A percentile compares a stretch with the other conserved stretches of the same genome.
phyloP scores from a whole-genome alignment of 2,113 vertebrate genomes.

The Nettapus auritus region DNA sequence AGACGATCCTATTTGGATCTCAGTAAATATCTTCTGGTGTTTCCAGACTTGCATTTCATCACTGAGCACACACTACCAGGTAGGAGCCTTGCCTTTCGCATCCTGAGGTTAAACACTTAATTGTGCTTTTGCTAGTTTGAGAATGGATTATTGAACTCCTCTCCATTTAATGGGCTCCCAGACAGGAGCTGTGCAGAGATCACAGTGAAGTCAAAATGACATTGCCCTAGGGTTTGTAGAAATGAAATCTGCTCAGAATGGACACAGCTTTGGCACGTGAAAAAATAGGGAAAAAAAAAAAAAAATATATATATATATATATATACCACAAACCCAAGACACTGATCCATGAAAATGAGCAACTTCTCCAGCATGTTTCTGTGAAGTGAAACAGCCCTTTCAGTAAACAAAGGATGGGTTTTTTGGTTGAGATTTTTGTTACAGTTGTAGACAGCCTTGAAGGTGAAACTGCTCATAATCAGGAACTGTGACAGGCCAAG shows the following conservation, averaged over 20 bases:
- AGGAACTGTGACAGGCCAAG: neutral
- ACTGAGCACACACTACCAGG: neutral
- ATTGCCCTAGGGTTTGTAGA: neutral
- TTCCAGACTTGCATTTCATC: slow-evolving; percentile 31
- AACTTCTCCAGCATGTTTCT: neutral
- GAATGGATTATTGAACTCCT: neutral
- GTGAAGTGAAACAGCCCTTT: neutral
- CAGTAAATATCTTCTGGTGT: neutral
- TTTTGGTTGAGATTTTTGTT: neutral
- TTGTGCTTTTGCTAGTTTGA: neutral
- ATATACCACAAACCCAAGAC: neutral
- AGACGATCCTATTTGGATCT: neutral
- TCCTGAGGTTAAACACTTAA: neutral
- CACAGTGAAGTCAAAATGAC: neutral
- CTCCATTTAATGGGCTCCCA: neutral
- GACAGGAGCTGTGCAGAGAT: neutral
- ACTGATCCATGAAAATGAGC: neutral
- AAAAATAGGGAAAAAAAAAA: neutral
- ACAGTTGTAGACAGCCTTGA: too few species aligned
- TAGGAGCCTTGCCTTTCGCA: neutral
- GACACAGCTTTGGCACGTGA: neutral
- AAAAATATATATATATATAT: too few species aligned
- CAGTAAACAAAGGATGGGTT: neutral
- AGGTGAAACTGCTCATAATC: neutral
- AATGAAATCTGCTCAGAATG: neutral